A percentile compares a stretch with the other conserved stretches of the same genome.
Conservation (phyloP, 2,113 vertebrate species). For the Tragelaphus imberbis region DNA sequence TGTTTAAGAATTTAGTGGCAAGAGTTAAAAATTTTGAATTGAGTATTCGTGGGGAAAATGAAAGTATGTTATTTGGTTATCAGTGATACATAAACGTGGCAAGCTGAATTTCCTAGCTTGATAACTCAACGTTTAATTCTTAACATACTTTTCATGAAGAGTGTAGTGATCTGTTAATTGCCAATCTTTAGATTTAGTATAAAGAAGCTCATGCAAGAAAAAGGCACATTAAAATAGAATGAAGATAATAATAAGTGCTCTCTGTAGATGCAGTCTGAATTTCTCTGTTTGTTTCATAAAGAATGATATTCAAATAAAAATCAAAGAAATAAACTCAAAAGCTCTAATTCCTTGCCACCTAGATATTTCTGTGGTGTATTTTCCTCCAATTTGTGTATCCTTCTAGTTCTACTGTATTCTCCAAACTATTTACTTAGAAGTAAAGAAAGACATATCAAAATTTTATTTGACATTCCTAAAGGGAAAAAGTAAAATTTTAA, state of each 20-base stretch:
- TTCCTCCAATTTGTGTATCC: background rate
- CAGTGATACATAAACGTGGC: background rate
- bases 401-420: background rate
- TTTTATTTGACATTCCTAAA: background rate
- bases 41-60: background rate
- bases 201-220: background rate
- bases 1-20: background rate
- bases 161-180: background rate
- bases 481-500: background rate
- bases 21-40: background rate
- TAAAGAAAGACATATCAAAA: background rate
- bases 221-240: background rate
- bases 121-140: background rate
- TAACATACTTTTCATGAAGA: background rate
- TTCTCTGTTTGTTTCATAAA: background rate
- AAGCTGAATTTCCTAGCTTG: background rate
- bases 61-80: conserved; percentile 28
- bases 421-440: background rate
- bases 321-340: background rate
- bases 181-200: background rate
- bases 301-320: background rate
- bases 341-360: background rate
- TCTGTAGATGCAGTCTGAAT: background rate
- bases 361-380: background rate
- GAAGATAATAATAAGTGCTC: background rate